Conservation (phyloP, 2,888 invertebrate species). For the Norana najaformis region DNA sequence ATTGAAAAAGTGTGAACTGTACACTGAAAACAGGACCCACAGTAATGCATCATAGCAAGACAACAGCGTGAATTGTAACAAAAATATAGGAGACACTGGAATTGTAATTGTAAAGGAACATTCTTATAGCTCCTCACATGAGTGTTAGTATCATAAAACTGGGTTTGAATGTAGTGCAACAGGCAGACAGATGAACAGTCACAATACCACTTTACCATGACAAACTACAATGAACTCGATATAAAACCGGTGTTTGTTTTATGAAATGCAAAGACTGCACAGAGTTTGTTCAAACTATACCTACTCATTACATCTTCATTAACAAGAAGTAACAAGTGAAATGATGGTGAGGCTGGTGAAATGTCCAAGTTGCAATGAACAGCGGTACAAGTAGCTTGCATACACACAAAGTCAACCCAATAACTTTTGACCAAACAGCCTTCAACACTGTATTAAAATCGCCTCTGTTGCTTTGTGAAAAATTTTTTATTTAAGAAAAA, state of each 20-base stretch:
- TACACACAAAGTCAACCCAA: neutral
- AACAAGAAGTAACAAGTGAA: neutral
- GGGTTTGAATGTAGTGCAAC: too few relatives aligned
- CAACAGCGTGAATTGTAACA: neutral
- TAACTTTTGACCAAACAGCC: neutral
- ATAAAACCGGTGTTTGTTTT: neutral
- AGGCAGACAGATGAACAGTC: neutral
- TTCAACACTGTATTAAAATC: neutral
- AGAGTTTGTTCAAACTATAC: neutral
- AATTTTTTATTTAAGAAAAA: neutral
- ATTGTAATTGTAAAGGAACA: neutral
- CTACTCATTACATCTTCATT: conserved; percentile 6
- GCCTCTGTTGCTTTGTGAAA: neutral
- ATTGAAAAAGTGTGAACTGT: neutral
- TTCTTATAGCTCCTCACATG: neutral
- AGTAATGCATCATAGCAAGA: neutral
- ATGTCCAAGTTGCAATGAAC: conserved; percentile 2
- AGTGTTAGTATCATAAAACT: neutral
- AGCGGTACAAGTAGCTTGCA: neutral
- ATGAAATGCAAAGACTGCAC: neutral
- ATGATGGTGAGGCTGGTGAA: neutral
- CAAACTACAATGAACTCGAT: neutral
- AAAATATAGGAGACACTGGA: neutral
- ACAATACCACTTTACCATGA: neutral
- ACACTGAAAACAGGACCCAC: neutral